Percentiles rank a stretch among this genome's conserved stretches.
Evolutionary conservation across 2,113 vertebrate species (phyloP).

Genomic region (Arenaria interpres): DNA sequence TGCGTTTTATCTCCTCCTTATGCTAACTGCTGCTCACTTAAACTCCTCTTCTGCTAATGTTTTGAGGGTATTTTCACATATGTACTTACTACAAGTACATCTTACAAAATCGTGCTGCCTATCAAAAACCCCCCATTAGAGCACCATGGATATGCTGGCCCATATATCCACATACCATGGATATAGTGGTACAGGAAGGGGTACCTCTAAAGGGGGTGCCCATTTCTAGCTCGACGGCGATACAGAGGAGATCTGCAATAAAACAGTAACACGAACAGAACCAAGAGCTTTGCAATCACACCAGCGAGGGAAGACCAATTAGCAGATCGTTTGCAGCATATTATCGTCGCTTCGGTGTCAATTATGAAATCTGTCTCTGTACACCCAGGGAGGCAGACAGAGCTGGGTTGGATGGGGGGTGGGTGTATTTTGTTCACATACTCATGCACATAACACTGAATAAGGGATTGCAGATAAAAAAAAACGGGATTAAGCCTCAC

Average conservation of each 20-base stretch:
- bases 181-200: not conserved
- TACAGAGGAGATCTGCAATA: not conserved
- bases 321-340: not conserved
- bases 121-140: not conserved
- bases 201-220: too few species aligned
- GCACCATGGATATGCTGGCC: accelerated
- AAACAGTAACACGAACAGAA: not conserved
- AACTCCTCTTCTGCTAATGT: not conserved
- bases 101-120: not conserved
- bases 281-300: not conserved
- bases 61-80: not conserved
- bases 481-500: not conserved
- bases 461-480: not conserved
- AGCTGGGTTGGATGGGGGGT: not conserved
- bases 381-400: not conserved
- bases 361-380: not conserved
- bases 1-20: not conserved
- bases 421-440: not conserved
- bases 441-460: not conserved
- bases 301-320: not conserved
- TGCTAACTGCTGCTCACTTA: not conserved
- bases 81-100: not conserved
- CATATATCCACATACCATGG: too few species aligned
- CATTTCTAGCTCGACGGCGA: not conserved
- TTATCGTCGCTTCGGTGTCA: not conserved